Base-by-base conservation (phyloP, 2,113 vertebrate species). In the Tragelaphus imberbis region DNA sequence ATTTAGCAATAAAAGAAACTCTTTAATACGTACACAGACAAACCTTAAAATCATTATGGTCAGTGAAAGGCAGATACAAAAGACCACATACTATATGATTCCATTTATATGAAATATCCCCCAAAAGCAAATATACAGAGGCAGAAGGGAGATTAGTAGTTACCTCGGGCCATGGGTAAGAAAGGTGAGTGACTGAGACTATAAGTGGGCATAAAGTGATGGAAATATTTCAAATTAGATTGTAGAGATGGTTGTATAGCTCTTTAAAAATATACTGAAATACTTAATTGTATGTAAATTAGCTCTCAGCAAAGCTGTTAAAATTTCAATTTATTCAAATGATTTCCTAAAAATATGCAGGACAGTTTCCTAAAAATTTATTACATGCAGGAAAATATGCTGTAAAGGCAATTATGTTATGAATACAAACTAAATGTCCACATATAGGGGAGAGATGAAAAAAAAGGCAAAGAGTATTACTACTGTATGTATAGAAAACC, bases 1-100 rank as follows among this genome's bases (percentile, higher is more conserved):
- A 68, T 14, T 86, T 30, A 92, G 51, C 44, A 90, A 96, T 44
- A 86, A 97, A 92, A 90, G 23, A 33, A 95, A 94, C 55, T 86
- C 91, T 59, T 1, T 68, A 9, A 84, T 28, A 86, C 0, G 6
- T 68, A 28, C 19, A 93, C 28, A 93, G 40, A 40, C 11, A 92
- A 94, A 86, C 9, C 51, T 91, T 51, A 80, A 88, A 92, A 95
- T 86, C 23, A 82, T 58, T 58, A 85, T 63, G 27, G 36, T 94
- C 58, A 71, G 56, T 44, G 27, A 30, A 89, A 96, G 7, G 17
- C 55, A 93, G 40, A 95, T 23, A 85, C 3, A 77, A 93, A 91
- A 95, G 21, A 84, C n/a, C n/a, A 90, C 21, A 11, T 65, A 36
- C 17, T 82, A 0, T 63, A 88, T 79, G n/a, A 86, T 21, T 89